A percentile compares a stretch with the other conserved stretches of the same genome.
Evolutionary conservation across 1,140 invertebrate genomes (phyloP).

Genomic region (Adoxophyes honmai): DNA sequence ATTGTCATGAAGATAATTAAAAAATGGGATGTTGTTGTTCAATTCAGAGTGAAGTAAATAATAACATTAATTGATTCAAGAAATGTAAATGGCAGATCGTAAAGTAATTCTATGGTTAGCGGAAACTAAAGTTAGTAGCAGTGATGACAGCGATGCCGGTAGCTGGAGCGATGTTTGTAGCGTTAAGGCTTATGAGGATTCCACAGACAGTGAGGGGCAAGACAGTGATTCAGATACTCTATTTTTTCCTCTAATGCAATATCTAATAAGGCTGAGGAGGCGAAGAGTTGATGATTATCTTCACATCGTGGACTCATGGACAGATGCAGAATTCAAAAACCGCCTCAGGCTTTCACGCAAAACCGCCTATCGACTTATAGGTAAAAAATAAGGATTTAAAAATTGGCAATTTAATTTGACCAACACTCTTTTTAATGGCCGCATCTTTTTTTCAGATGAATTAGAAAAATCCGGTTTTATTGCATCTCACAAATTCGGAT

Average conservation of each 20-base stretch:
- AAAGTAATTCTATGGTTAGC: conserved; percentile 28
- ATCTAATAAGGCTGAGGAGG: conserved; percentile 42
- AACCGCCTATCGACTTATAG: conserved; percentile 40
- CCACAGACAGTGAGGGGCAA: conserved; percentile 32
- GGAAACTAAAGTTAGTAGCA: conserved; percentile 33
- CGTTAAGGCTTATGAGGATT: conserved; percentile 31
- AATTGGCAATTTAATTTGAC: background rate
- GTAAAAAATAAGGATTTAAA: conserved; percentile 20
- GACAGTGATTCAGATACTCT: conserved; percentile 41
- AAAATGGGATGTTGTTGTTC: too few relatives aligned
- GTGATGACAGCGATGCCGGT: conserved; percentile 43
- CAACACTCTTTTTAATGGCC: background rate
- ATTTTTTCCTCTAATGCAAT: conserved; percentile 55
- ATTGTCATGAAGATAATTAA: too few relatives aligned
- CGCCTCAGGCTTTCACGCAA: conserved; percentile 40
- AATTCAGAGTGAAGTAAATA: too few relatives aligned
- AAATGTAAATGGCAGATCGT: conserved; percentile 20
- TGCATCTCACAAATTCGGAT: conserved; percentile 52
- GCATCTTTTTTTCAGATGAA: conserved; percentile 39
- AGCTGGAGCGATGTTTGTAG: conserved; percentile 45
- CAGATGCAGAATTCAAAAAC: conserved; percentile 47
- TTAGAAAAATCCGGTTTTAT: conserved; percentile 47
- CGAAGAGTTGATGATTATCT: conserved; percentile 52
- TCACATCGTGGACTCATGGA: conserved; percentile 50
- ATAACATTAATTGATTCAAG: too few relatives aligned